Evolutionary conservation across 2,888 invertebrate species (phyloP).

Genomic region (Meghimatium bilineatum): DNA sequence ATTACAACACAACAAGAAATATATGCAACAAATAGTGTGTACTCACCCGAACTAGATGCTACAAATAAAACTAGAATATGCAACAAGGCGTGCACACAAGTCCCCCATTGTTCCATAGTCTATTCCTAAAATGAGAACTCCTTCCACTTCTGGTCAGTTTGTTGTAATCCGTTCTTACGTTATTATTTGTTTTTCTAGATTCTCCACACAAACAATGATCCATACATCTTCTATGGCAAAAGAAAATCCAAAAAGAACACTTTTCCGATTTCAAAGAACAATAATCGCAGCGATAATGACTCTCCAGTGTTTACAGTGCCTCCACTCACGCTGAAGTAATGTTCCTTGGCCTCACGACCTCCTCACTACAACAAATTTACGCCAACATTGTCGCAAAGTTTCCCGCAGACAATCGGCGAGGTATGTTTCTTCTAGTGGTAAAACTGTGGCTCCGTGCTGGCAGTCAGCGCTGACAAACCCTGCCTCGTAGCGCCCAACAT

Average conservation of each 20-base stretch:
- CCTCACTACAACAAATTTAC: constrained; percentile 35
- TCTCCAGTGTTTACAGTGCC: constrained; percentile 30
- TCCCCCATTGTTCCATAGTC: constrained; percentile 23
- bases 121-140: neutral
- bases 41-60: constrained; percentile 25
- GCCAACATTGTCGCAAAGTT: constrained; percentile 19
- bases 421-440: neutral
- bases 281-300: constrained; percentile 31
- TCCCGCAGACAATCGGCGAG: neutral
- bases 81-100: neutral
- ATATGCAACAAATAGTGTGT: neutral
- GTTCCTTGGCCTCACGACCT: constrained; percentile 33
- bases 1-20: neutral
- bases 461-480: constrained; percentile 22
- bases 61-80: constrained; percentile 8
- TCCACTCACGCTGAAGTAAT: constrained; percentile 40
- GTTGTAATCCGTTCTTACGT: neutral
- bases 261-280: constrained; percentile 31
- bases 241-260: neutral
- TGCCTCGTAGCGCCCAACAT: neutral
- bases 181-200: neutral
- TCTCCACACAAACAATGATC: neutral
- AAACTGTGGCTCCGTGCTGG: neutral
- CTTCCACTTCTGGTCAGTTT: neutral
- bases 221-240: neutral